Evolutionary conservation across 2,797 vertebrate species (phyloP), one percentile per base, ranked within the genome.

Genomic region (Lemur catta): DNA sequence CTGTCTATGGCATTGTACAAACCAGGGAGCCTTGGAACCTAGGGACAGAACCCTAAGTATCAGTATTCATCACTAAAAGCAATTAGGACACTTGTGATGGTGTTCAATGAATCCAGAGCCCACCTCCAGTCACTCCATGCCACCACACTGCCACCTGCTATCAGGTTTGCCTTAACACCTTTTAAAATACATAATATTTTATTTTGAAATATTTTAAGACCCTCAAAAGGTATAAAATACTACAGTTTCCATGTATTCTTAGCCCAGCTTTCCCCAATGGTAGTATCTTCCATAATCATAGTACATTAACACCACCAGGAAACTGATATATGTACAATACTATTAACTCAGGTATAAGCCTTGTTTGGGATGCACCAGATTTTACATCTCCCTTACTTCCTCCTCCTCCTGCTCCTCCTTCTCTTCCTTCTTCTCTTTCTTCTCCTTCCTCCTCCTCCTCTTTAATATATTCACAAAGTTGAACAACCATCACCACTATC

Each of bases 151-250:
- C 43, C 9, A n/a, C 5, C 8, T 35, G 71, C 63, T 38, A 20
- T 38, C 35, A 52, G 2, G 3, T 50, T 55, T 67, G 38, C 30
- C 33, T 30, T 30, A 61, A 43, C 15, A 30, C 8, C 48, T 79
- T 43, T 72, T 4, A 18, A 46, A 55, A 63, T 26, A 3, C 10
- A 13, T 38, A 69, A 80, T 11, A 35, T 63, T 84, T 79, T 74
- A 65, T 67, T 84, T 65, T 57, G 55, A 72, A 76, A 79, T 57
- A 74, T n/a, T 80, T 89, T 76, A 46, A 86, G 72, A 61, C 50
- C 81, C 35, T 86, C 17, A 80, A 93, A 75, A 61, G 14, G 0
- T 50, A 38, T 10, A 71, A 90, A 81, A 10, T 4, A 50, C n/a
- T 38, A 12, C 7, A 43, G 28, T 41, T 91, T 61, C 59, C 18